A percentile compares a stretch with the other conserved stretches of the same genome.
Evolutionary conservation across 2,113 vertebrate genomes (phyloP).

Genomic region (Pachycephala philippinensis): DNA sequence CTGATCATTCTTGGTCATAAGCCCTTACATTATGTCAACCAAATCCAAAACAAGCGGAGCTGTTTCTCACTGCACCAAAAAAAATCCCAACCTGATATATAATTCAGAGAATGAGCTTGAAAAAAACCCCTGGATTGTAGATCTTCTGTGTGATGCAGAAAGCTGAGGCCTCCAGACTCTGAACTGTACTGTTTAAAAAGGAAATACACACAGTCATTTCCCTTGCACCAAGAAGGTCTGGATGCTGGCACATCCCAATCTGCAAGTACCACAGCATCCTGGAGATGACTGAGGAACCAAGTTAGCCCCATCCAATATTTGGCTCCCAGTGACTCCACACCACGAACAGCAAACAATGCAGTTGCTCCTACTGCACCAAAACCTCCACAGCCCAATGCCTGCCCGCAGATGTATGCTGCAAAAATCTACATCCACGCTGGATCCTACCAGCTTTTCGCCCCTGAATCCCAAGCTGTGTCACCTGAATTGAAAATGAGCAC

Average conservation of each 20-base stretch:
- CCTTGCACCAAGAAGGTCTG: background rate
- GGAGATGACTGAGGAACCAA: background rate
- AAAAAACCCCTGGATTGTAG: background rate
- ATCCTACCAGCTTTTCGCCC: background rate
- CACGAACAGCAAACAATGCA: background rate
- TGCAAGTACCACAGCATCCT: background rate
- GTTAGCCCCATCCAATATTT: background rate
- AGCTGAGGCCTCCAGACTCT: background rate
- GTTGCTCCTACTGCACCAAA: background rate
- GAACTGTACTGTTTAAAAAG: background rate
- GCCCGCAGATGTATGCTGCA: fast-evolving
- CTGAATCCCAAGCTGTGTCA: background rate
- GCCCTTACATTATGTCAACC: background rate
- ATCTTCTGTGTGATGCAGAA: background rate
- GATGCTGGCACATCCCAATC: background rate
- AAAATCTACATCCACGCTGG: background rate
- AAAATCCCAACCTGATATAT: background rate
- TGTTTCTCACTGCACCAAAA: conserved; percentile 1
- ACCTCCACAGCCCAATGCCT: background rate
- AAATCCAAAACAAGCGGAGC: background rate
- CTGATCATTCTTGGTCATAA: background rate
- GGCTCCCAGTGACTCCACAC: background rate
- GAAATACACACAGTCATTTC: background rate
- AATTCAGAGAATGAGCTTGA: background rate
- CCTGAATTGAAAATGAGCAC: background rate